phyloP scores from a whole-genome alignment of 2,113 vertebrate species.

The Danio rerio region DNA sequence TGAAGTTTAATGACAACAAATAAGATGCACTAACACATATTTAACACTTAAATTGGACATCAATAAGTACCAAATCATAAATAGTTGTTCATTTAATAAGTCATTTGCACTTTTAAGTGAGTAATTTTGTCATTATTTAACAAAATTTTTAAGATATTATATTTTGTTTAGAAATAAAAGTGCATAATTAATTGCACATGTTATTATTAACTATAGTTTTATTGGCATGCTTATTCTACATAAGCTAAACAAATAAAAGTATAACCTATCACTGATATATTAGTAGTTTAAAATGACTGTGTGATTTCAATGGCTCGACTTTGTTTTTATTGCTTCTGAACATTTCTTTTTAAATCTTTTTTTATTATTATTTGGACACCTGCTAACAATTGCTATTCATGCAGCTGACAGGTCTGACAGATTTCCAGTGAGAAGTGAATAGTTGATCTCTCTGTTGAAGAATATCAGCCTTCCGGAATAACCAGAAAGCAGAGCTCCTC shows the following conservation, averaged over 20 bases:
- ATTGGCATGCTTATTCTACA: background rate
- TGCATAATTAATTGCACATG: no score
- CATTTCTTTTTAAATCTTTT: background rate
- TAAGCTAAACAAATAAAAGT: background rate
- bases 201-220: no score
- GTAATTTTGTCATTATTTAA: no score
- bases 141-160: no score
- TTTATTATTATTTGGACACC: background rate
- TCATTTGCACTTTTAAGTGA: no score
- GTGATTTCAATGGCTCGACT: background rate
- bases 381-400: conserved; percentile 13
- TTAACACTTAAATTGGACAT: background rate
- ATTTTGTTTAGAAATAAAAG: no score
- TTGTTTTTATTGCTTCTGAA: background rate
- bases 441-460: background rate
- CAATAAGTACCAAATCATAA: no score
- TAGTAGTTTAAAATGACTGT: background rate
- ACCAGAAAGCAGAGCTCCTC: conserved; percentile 35
- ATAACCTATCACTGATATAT: background rate
- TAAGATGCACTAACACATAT: background rate
- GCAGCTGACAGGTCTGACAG: conserved; percentile 11
- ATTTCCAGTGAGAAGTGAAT: conserved; percentile 18
- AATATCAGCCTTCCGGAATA: conserved; percentile 27
- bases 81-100: no score
- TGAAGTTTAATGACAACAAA: background rate